phyloP scores from a whole-genome alignment of 2,888 invertebrate species.

The Operophtera brumata region DNA sequence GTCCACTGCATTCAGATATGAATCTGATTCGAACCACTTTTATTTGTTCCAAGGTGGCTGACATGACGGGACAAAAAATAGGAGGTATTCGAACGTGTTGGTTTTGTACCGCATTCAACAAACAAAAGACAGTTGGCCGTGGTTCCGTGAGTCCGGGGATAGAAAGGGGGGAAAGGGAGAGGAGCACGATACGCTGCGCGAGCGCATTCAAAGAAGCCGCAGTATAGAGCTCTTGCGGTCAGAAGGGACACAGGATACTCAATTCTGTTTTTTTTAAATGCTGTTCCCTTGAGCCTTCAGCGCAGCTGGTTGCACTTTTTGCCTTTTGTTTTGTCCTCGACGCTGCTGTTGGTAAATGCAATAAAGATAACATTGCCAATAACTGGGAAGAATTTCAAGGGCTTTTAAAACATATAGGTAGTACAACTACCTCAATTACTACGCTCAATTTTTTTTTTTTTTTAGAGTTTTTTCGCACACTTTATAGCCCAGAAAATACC shows the following conservation, averaged over 20 bases:
- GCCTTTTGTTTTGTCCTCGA: constrained; percentile 1
- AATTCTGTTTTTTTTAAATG: constrained; percentile 35
- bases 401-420: no score
- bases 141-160: constrained; percentile 46
- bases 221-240: constrained; percentile 58
- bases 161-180: constrained; percentile 30
- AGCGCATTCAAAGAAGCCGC: constrained; percentile 72
- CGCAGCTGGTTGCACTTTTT: background rate
- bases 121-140: constrained; percentile 69
- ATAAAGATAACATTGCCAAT: no score
- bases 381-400: no score
- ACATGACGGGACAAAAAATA: constrained; percentile 43
- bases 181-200: constrained; percentile 59
- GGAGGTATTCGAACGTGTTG: constrained; percentile 59
- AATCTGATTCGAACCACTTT: constrained; percentile 18
- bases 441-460: no score
- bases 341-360: background rate
- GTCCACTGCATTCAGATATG: constrained; percentile 22
- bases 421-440: no score
- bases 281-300: constrained; percentile 4
- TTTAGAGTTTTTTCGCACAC: no score
- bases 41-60: constrained; percentile 25
- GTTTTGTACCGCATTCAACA: constrained; percentile 69
- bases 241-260: constrained; percentile 55
- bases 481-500: no score